Conservation (phyloP, 2,888 invertebrate species). For the Drosophila suboccidentalis region DNA sequence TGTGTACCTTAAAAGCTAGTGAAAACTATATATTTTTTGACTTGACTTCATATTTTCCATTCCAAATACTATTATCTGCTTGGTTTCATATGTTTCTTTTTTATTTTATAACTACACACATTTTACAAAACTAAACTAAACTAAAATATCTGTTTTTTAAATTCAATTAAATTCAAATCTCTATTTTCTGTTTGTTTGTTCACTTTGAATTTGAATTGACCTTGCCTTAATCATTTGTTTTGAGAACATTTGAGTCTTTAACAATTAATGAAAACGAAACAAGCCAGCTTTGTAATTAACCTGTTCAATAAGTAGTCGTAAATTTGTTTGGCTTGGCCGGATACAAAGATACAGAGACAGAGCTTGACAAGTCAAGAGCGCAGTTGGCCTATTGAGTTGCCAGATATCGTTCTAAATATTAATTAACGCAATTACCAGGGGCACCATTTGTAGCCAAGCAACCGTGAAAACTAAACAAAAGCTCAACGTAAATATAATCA, state of each 20-base stretch:
- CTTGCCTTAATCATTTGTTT: neutral
- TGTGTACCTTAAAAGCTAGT: too few species aligned
- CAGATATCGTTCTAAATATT: conserved; percentile 49
- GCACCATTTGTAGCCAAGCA: conserved; percentile 63
- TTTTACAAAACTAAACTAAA: too few species aligned
- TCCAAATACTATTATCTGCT: too few species aligned
- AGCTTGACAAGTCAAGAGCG: conserved; percentile 9
- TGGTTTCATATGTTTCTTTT: too few species aligned
- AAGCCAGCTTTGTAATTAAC: neutral
- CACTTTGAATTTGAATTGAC: neutral
- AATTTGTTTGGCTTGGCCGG: neutral
- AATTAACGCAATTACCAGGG: conserved; percentile 63
- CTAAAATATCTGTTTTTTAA: too few species aligned
- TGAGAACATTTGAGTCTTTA: neutral
- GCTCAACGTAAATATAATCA: conserved; percentile 51
- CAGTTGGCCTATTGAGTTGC: conserved; percentile 10
- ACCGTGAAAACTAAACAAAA: conserved; percentile 49
- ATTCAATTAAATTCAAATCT: too few species aligned
- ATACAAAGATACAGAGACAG: neutral
- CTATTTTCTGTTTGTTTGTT: neutral
- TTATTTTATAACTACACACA: too few species aligned
- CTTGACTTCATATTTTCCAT: too few species aligned
- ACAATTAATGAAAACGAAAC: neutral
- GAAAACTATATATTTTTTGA: too few species aligned
- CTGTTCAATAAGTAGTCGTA: neutral